Evolutionary conservation across 2,113 vertebrate species (phyloP), one percentile per base, ranked within the genome.

Genomic region (Tauraco erythrolophus): DNA sequence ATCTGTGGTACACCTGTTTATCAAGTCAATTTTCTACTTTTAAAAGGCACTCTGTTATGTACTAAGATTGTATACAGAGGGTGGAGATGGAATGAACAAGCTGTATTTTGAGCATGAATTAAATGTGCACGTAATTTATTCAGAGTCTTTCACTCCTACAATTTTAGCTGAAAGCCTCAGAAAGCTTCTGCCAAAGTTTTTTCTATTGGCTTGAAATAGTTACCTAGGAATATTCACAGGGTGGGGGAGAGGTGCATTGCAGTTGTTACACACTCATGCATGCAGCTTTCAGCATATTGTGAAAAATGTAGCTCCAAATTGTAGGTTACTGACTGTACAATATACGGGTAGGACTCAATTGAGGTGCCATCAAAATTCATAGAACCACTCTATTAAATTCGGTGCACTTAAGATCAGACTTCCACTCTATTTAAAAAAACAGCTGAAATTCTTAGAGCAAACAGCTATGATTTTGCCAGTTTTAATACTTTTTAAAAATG

Each of bases 121-220:
- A 94, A 69, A 79, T 37, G 70, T 14, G 54, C 4, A 27, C 57
- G 50, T 86, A 95, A 97, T 94, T 86, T 97, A 93, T 92, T 94
- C 88, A 64, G 62, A 95, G 64, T 79, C 86, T 95, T 77, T 94
- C 94, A 75, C 50, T 93, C 53, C 61, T 72, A 7, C 66, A 85
- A 89, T 92, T 95, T 94, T 65, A 94, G n/a, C 80, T 85, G 86
- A 91, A 95, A 88, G 90, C 28, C 90, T 80, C 75, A 72, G 54
- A 95, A 94, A 87, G 14, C 48, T 90, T 90, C 68, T 90, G 45
- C 60, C 35, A 41, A 82, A 87, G 64, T 37, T 78, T 71, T 53
- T 76, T 66, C 53, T 53, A 13, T 17, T 75, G 79, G 33, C 27
- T 92, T 4, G 5, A 74, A 92, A 37, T 51, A 96, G 39, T 58